These are phyloP conservation scores for Myotis myotis DNA, from an alignment of 2,797 vertebrate species.

Conservation along the genomic window DNA sequence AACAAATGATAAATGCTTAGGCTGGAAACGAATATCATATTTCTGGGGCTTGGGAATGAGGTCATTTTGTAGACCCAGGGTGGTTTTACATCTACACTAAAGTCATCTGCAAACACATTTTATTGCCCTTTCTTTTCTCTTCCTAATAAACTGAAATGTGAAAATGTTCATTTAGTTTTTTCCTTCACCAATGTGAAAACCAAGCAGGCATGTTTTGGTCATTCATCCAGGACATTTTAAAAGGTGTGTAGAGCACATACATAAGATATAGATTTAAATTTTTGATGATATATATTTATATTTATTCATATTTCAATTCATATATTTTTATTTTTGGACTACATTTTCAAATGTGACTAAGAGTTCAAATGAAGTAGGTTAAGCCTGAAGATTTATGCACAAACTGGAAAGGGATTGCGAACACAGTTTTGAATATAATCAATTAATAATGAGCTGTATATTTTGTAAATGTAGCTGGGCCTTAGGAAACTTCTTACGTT, in stretches of 20 bases:
- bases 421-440: conserved; percentile 2
- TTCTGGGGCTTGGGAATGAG: conserved; percentile 58
- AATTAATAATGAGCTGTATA: not conserved
- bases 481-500: not conserved
- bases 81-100: conserved; percentile 45
- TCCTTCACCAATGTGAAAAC: not conserved
- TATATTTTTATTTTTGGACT: not conserved
- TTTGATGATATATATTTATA: not conserved
- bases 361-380: not conserved
- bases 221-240: not conserved
- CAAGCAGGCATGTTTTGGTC: not conserved
- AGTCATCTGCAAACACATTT: conserved; percentile 22
- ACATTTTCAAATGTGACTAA: conserved; percentile 26
- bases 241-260: not conserved
- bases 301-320: not conserved
- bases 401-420: not conserved
- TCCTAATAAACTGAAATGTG: conserved; percentile 27
- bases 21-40: conserved; percentile 72
- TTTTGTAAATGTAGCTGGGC: not conserved
- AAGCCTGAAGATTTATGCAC: conserved; percentile 7
- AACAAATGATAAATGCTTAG: conserved; percentile 71
- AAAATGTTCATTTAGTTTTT: conserved; percentile 45
- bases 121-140: not conserved
- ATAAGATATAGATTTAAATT: conserved; percentile 9
- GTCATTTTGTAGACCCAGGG: conserved; percentile 42